Conservation (phyloP, 64 coral and sea anemone genomes). For the Stylophora pistillata region DNA sequence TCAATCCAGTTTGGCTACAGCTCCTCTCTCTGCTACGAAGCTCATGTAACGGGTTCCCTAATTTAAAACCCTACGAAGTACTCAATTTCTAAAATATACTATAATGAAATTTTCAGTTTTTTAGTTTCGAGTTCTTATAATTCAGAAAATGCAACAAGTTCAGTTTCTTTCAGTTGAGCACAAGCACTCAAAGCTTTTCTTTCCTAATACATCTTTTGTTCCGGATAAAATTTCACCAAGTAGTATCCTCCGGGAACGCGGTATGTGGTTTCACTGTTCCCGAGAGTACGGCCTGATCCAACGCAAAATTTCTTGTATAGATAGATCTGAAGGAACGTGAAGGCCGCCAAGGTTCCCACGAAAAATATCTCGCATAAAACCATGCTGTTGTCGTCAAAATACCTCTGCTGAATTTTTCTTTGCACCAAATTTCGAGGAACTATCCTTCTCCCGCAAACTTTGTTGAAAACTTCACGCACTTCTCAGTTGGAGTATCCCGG, state of each 20-base stretch:
- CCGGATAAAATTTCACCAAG: slow-evolving; percentile 20
- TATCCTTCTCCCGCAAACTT: no score
- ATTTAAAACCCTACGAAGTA: no score
- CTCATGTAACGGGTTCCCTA: no score
- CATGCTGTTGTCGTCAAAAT: background rate
- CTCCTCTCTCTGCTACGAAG: no score
- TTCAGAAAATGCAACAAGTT: no score
- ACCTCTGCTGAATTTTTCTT: background rate
- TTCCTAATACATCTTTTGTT: slow-evolving; percentile 26
- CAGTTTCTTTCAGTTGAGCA: background rate
- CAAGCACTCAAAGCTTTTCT: background rate
- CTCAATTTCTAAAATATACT: no score
- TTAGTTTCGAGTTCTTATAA: no score
- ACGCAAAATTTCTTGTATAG: slow-evolving; percentile 26
- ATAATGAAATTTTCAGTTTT: no score
- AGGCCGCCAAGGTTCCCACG: slow-evolving; percentile 20
- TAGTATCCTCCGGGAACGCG: slow-evolving; percentile 23
- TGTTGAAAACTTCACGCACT: no score
- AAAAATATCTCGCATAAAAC: slow-evolving; percentile 40
- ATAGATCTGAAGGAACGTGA: background rate
- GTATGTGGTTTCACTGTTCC: slow-evolving; percentile 10
- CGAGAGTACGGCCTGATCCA: background rate
- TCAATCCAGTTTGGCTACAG: no score
- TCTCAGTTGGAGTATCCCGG: no score
- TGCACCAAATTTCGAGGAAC: background rate